Conservation (phyloP, 2,888 invertebrate species). For the Alentia gelatinosa region DNA sequence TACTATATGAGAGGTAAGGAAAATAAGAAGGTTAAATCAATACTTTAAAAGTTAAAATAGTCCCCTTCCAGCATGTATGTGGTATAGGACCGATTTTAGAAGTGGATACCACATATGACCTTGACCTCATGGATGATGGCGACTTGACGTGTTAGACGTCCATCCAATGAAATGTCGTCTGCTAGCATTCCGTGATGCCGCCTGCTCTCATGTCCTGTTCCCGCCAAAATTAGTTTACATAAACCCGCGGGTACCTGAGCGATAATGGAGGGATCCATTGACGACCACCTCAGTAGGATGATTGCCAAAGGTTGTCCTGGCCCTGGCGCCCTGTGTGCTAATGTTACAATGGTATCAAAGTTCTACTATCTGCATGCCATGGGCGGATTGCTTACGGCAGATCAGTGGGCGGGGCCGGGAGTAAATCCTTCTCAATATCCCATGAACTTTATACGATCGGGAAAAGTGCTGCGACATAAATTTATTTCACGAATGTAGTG, state of each 20-base stretch:
- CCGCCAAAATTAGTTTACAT: constrained; percentile 10
- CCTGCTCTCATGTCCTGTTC: background rate
- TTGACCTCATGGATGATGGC: background rate
- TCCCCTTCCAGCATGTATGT: too few relatives aligned
- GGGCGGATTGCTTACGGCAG: background rate
- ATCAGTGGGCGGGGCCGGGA: too few relatives aligned
- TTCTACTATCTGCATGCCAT: background rate
- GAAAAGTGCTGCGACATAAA: too few relatives aligned
- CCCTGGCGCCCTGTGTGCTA: background rate
- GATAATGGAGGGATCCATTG: background rate
- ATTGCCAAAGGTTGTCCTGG: background rate
- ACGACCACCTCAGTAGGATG: background rate
- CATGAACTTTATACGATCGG: too few relatives aligned
- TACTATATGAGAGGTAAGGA: too few relatives aligned
- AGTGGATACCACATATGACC: too few relatives aligned
- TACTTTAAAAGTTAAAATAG: too few relatives aligned
- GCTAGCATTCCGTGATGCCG: constrained; percentile 1
- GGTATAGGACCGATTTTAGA: too few relatives aligned
- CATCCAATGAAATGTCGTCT: background rate
- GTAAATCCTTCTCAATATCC: too few relatives aligned
- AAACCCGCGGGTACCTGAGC: background rate
- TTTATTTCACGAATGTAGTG: too few relatives aligned
- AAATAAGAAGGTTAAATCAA: too few relatives aligned
- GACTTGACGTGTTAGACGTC: background rate
- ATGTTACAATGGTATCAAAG: background rate